Conservation (phyloP, 2,888 invertebrate species). For the Xestoiulus laeticollis region DNA sequence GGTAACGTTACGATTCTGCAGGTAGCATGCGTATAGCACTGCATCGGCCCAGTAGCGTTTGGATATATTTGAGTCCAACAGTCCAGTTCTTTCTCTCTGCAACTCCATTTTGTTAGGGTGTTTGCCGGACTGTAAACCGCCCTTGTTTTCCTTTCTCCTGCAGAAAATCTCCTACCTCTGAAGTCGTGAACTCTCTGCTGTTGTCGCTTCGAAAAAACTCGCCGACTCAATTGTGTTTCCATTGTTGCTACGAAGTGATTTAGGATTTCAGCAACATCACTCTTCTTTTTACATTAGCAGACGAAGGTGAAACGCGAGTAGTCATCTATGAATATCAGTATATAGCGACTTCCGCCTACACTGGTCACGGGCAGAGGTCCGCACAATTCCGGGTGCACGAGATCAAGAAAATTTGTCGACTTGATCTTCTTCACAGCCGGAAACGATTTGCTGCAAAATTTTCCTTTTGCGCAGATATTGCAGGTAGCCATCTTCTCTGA, state of each 20-base stretch:
- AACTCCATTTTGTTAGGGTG: conserved; percentile 55
- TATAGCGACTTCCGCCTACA: neutral
- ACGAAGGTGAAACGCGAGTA: neutral
- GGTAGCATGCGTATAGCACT: conserved; percentile 51
- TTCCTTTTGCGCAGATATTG: neutral
- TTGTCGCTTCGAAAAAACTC: neutral
- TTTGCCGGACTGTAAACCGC: conserved; percentile 36
- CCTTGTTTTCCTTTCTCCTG: neutral
- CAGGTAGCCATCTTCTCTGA: neutral
- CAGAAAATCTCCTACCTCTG: neutral
- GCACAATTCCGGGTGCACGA: neutral
- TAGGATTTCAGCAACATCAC: neutral
- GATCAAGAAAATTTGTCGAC: neutral
- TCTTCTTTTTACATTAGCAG: neutral
- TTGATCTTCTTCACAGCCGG: no score
- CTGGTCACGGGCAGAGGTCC: neutral
- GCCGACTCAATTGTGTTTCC: neutral
- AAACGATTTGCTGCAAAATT: neutral
- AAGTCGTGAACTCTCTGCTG: neutral
- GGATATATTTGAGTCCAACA: neutral
- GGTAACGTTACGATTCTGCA: conserved; percentile 50
- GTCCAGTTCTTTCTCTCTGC: conserved; percentile 54
- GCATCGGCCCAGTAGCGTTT: conserved; percentile 56
- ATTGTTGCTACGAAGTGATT: neutral
- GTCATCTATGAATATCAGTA: neutral